Conservation (phyloP, 2,797 vertebrate species). For the Argyrosomus regius region DNA sequence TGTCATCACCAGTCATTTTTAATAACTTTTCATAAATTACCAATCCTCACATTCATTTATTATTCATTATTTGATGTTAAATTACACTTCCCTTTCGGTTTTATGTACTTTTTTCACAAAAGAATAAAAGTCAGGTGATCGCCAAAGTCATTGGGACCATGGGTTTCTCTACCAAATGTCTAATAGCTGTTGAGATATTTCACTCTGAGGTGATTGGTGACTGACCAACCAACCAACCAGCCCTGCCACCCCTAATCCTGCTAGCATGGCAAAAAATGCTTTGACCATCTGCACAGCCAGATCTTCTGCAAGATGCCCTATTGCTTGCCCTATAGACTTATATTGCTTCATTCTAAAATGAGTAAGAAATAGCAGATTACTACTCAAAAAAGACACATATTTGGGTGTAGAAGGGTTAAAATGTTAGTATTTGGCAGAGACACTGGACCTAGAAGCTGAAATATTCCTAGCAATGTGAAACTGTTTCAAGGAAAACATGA, state of each 20-base stretch:
- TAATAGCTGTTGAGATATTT: not conserved
- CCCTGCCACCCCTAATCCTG: too few relatives aligned
- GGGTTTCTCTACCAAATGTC: too few relatives aligned
- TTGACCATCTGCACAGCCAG: too few relatives aligned
- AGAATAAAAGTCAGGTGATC: not conserved
- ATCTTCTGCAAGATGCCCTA: too few relatives aligned
- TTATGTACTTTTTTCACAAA: not conserved
- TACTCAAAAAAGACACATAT: too few relatives aligned
- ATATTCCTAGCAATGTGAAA: not conserved
- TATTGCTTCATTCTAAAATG: too few relatives aligned
- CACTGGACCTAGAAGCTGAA: not conserved
- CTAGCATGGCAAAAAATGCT: too few relatives aligned
- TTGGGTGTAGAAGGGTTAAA: not conserved
- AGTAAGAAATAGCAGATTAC: too few relatives aligned
- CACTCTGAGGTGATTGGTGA: not conserved
- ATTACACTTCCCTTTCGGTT: not conserved
- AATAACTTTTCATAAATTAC: not conserved
- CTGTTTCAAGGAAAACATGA: not conserved
- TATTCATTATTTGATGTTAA: not conserved
- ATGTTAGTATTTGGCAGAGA: not conserved
- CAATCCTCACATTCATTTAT: not conserved
- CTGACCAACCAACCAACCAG: too few relatives aligned
- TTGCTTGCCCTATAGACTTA: too few relatives aligned
- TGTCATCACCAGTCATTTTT: not conserved
- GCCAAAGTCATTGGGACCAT: too few relatives aligned